Base-by-base conservation (phyloP, 2,888 invertebrate species). In the Drosophila paracracens region DNA sequence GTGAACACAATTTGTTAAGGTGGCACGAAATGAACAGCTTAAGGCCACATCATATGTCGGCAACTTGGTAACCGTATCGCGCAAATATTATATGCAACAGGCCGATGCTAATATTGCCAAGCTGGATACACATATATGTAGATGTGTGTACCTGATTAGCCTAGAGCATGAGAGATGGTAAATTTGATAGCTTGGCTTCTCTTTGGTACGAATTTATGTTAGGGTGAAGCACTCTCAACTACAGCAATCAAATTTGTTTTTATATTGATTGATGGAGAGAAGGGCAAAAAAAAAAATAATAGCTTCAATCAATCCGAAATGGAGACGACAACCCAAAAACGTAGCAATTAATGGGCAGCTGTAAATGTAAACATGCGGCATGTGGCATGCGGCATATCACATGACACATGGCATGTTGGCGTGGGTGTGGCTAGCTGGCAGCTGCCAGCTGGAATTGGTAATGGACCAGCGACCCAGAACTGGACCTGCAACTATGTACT, bases 331-430 rank as follows among this genome's bases (percentile, higher is more conserved):
- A 79, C 59, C 25, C 8, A 56, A 60, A 60, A 68, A 64, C 59
- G 81, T 70, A 65, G 62, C 81, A 79, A 79, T 74, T 81, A 81
- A 81, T 78, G 64, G 57, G 43, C 57, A 67, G 56, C 73, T 56
- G 54, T 35, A 54, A 73, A 70, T 64, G 73, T 73, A 73, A 77
- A 62, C 66, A 61, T 57, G 63, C 48, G 38, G 43, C 66, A 64
- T 51, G 21, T 18, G 25, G 38, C 52, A 59, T 56, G 62, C 18
- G 59, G 56, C 43, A 25, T 54, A 36, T 31, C 62, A 51, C 56
- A 59, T 59, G 53, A 16, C 46, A 25, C 25, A 46, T 53, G 60
- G 33, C 48, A 48, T 53, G 27, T 58, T 46, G 46, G 7, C 25
- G 29, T 52, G 53, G 35, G 54, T 60, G 53, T 75, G 53, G 38